Base-by-base conservation (phyloP, 1,140 invertebrate genomes). In the Orius laevigatus region DNA sequence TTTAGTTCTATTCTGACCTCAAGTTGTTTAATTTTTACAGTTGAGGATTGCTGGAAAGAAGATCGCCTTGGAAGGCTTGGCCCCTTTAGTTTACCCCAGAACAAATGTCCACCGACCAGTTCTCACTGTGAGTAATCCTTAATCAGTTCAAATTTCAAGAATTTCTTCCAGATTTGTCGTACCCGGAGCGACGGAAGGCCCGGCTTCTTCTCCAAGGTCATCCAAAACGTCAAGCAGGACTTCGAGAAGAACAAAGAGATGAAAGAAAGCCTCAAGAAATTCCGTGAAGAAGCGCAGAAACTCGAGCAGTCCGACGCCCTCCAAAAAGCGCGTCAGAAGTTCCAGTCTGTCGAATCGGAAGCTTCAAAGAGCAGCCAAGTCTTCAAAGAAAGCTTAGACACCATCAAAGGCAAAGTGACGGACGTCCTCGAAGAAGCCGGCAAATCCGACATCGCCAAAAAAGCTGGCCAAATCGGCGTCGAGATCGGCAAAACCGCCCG, bases 241-340 rank as follows among this genome's bases (percentile, higher is more conserved):
- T 79, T 97, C 62, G 76, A 79, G 6, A 93, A 93, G 65, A 97
- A 94, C 66, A 96, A 98, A 68, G 92, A 98, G 64, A 93, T 98
- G 84, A 96, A 97, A 71, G 90, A 97, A 56, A 95, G 78, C 55
- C 76, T 98, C 51, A 90, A 91, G 62, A 95, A 96, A 62, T 96
- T 98, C 61, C 71, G 90, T 54, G 83, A 95, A 69, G 92, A 98
- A 71, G 86, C 92, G 34, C 77, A 96, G 63, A 95, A 95, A 70
- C 65, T 98, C n/a, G 94, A 98, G 67, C 84, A 98, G 62, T 93
- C 92, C 5, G 93, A 98, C 50, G 93, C 94, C 0, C 63, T 98
- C 36, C 79, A 90, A 64, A 87, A 93, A 58, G 95, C 94, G 2
- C 67, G 86, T 52, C 74, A 81, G 66, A 92, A 91, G 65, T 92